Base-by-base conservation (phyloP, 2,113 vertebrate genomes). In the Neolamprologus caudopunctatus region DNA sequence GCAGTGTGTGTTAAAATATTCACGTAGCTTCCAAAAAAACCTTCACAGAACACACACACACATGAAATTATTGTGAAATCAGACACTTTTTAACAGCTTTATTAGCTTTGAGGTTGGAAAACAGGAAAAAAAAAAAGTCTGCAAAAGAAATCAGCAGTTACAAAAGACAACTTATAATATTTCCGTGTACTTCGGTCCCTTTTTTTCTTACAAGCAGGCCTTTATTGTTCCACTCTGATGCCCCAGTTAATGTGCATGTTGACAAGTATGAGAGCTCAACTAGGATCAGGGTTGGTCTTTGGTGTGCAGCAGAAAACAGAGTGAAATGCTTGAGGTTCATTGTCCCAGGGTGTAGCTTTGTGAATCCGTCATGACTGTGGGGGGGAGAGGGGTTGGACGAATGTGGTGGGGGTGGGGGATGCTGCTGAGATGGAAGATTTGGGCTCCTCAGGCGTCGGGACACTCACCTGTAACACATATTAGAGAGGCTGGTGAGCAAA, bases 381-480 rank as follows among this genome's bases (percentile, higher is more conserved):
- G 53, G 12, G 37, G 40, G 40, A 4, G 16, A 4, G 42, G 9
- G 71, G 42, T 47, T 0, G 16, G 42, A 28, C 9, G 9, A 47
- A 26, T 16, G 8, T 24, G 66, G 66, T 9, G 40, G 9, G 13
- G 66, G 66, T 9, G 40, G 9, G 13, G 19, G 19, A 13, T 16
- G 73, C n/a, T 24, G 66, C 28, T 71, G 57, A 82, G n/a, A 53
- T 61, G 21, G 57, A 9, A 14, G 75, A 55, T 28, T 66, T 82
- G n/a, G 57, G 17, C 57, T 53, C 42, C 5, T 92, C 54, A 93
- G 26, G 2, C 85, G 2, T 51, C 81, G 0, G 87, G 45, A 79
- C 95, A 95, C 40, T 94, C 92, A 9, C 2, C 93, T 95, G 83
- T 40, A 81, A 79, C 12, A 10, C 24, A 90, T 6, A 83, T 1